Percentiles rank a stretch among this genome's conserved stretches.
Evolutionary conservation across 2,888 invertebrate species (phyloP).

Genomic region (Danaus chrysippus): DNA sequence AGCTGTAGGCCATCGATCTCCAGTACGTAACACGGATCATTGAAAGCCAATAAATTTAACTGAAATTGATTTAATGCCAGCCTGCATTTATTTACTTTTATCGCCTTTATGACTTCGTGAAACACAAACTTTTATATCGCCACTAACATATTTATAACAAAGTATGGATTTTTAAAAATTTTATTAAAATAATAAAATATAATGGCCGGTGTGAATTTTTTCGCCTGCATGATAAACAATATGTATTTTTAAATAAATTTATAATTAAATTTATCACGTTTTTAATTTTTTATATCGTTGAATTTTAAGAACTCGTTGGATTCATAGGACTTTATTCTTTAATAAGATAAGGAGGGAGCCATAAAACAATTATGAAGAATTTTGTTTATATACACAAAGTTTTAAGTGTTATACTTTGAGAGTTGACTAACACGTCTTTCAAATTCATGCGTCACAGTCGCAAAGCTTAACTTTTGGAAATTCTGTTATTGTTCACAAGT

Average conservation of each 20-base stretch:
- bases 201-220: not conserved
- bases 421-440: slow-evolving; percentile 3
- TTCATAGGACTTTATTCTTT: not conserved
- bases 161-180: not conserved
- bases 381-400: slow-evolving; percentile 14
- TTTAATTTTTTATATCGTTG: too few species aligned
- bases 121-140: not conserved
- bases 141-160: slow-evolving; percentile 3
- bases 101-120: not conserved
- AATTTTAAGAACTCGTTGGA: too few species aligned
- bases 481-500: too few species aligned
- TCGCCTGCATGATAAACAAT: not conserved
- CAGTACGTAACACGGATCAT: slow-evolving; percentile 1
- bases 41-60: slow-evolving; percentile 2
- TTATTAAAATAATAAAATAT: not conserved
- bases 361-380: slow-evolving; percentile 14
- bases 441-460: not conserved
- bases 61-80: slow-evolving; percentile 5
- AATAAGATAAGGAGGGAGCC: slow-evolving; percentile 10
- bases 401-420: not conserved
- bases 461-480: too few species aligned
- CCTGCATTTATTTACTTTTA: slow-evolving; percentile 6
- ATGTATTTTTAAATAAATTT: too few species aligned
- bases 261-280: too few species aligned
- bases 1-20: not conserved